Evolutionary conservation across 92 coral and sea anemone species (phyloP).

Genomic region (Umimayanthus chanpuru): DNA sequence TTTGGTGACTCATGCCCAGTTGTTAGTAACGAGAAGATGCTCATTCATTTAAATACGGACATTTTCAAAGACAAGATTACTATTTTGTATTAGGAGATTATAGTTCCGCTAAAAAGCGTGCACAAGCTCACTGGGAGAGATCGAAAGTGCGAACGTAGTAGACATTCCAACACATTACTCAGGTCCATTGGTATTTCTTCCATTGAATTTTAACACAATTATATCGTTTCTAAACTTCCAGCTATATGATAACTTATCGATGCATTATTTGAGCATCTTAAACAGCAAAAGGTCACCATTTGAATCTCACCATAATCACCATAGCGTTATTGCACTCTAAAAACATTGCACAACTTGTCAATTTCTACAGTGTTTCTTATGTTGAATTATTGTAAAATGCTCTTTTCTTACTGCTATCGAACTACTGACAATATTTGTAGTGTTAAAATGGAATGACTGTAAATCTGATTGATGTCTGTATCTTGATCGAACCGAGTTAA

Average conservation of each 20-base stretch:
- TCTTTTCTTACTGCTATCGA: neutral
- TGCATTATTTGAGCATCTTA: neutral
- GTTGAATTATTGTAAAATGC: neutral
- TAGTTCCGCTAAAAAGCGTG: neutral
- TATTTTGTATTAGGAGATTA: neutral
- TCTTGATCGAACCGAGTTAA: neutral
- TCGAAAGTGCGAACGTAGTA: neutral
- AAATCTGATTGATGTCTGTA: neutral
- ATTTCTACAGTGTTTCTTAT: neutral
- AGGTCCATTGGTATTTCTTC: neutral
- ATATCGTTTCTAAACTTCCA: neutral
- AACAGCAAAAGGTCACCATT: neutral
- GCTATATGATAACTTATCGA: neutral
- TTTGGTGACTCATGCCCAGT: neutral
- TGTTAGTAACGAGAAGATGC: neutral
- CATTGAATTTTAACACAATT: neutral
- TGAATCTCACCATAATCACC: neutral
- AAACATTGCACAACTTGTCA: neutral
- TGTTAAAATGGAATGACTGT: neutral
- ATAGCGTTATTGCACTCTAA: neutral
- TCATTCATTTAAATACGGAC: neutral
- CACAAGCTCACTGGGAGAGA: neutral
- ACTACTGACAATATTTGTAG: neutral
- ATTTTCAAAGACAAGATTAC: neutral
- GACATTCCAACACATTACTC: conserved; percentile 10